Evolutionary conservation across 2,888 invertebrate genomes (phyloP).

Genomic region (Dichetophora obliterata): DNA sequence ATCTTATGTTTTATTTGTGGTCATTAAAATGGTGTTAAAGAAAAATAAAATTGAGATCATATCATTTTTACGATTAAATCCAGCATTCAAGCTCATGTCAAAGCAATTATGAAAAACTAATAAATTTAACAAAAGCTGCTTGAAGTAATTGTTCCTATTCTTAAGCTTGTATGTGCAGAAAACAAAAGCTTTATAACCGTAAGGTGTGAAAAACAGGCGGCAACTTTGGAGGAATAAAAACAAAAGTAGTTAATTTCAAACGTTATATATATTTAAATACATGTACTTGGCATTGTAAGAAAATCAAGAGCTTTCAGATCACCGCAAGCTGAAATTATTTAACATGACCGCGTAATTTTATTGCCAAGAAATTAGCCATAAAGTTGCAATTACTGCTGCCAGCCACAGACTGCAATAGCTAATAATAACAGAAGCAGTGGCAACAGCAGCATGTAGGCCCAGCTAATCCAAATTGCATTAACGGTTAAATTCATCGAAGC

Average conservation of each 20-base stretch:
- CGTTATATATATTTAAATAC: background rate
- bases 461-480: constrained; percentile 20
- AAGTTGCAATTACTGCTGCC: background rate
- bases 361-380: background rate
- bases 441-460: background rate
- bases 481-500: constrained; percentile 36
- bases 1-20: too few relatives aligned
- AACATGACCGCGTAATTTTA: background rate
- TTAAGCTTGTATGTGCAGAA: background rate
- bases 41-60: too few relatives aligned
- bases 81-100: too few relatives aligned
- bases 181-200: background rate
- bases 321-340: background rate
- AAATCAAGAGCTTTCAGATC: background rate
- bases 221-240: background rate
- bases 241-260: background rate
- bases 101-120: background rate
- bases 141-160: background rate
- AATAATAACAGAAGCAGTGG: constrained; percentile 16
- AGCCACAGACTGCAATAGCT: constrained; percentile 43
- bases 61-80: too few relatives aligned
- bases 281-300: background rate
- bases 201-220: constrained; percentile 15
- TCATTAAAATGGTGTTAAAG: too few relatives aligned
- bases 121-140: constrained; percentile 13